Evolutionary conservation across 2,888 invertebrate species (phyloP).

Genomic region (Trissoscelio sp.): DNA sequence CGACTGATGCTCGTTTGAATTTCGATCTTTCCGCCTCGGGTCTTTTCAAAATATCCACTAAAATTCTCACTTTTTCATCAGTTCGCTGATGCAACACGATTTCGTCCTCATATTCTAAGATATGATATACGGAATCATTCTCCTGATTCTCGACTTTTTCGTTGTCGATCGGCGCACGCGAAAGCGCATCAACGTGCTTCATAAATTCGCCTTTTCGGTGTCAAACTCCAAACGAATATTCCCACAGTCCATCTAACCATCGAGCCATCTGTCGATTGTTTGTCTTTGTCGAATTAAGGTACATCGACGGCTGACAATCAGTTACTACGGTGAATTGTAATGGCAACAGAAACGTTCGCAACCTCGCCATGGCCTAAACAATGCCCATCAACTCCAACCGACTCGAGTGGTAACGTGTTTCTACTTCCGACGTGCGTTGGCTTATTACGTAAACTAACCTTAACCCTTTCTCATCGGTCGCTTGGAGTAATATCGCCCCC

Average conservation of each 20-base stretch:
- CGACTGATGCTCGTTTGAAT: too few species aligned
- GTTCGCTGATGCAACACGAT: neutral
- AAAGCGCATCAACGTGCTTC: neutral
- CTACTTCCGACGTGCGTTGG: too few species aligned
- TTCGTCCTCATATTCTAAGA: neutral
- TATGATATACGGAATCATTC: too few species aligned
- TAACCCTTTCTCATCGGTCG: too few species aligned
- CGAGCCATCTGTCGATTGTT: neutral
- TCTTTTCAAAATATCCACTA: neutral
- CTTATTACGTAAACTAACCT: too few species aligned
- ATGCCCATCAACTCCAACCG: too few species aligned
- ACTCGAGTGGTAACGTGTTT: too few species aligned
- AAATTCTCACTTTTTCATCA: neutral
- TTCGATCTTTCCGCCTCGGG: neutral
- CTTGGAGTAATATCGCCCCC: too few species aligned
- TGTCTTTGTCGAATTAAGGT: neutral
- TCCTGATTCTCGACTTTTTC: neutral
- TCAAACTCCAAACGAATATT: neutral
- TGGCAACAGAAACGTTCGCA: neutral
- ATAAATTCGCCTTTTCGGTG: neutral
- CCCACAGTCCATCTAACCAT: too few species aligned
- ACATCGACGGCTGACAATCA: neutral
- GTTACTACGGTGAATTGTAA: neutral
- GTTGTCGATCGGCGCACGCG: neutral
- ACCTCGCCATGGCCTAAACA: too few species aligned